Evolutionary conservation across 2,797 vertebrate species (phyloP).

Genomic region (Graptemys geographica): DNA sequence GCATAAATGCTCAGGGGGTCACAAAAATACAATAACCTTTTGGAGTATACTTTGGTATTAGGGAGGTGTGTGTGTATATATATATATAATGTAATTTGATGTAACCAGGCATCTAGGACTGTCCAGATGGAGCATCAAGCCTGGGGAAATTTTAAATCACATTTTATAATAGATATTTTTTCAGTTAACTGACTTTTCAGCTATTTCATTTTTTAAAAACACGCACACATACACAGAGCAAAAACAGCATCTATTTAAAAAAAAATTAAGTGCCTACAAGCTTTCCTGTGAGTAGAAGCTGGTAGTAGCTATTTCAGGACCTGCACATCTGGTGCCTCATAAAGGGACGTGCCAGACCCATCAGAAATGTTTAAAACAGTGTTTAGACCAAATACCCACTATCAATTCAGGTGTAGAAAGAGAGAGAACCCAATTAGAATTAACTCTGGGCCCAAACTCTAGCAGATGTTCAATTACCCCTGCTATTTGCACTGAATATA

Average conservation of each 20-base stretch:
- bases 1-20: not conserved
- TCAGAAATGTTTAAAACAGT: slow-evolving; percentile 71
- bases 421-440: slow-evolving; percentile 70
- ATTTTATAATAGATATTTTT: not conserved
- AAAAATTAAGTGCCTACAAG: slow-evolving; percentile 1
- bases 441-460: slow-evolving; percentile 53
- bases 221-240: not conserved
- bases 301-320: slow-evolving; percentile 56
- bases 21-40: not conserved
- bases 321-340: slow-evolving; percentile 75
- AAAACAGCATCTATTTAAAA: not conserved
- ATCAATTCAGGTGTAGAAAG: slow-evolving; percentile 65
- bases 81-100: not conserved
- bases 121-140: slow-evolving; percentile 33
- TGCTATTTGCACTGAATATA: slow-evolving; percentile 30
- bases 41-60: not conserved
- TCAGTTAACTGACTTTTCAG: not conserved
- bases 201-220: not conserved
- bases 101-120: not conserved
- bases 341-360: slow-evolving; percentile 74
- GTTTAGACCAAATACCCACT: slow-evolving; percentile 62
- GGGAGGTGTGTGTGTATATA: not conserved
- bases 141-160: slow-evolving; percentile 16
- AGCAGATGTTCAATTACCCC: slow-evolving; percentile 70
- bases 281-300: slow-evolving; percentile 45